Conservation (phyloP, 2,113 vertebrate species). For the Acanthisitta chloris region DNA sequence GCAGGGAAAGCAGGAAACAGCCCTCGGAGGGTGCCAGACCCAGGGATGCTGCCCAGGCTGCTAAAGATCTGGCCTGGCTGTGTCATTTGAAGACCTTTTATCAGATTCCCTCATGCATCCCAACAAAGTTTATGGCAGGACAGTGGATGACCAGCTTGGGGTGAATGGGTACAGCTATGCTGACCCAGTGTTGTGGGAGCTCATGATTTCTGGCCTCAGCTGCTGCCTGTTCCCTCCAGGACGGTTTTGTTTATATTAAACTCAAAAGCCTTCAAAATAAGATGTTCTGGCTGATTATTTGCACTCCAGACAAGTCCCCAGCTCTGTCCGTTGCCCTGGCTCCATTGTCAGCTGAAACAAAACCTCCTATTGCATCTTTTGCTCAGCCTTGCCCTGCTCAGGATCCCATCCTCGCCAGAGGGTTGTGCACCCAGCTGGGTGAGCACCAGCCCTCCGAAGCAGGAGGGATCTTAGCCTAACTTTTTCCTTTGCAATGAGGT, state of each 20-base stretch:
- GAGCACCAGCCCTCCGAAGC: neutral
- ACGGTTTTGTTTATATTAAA: neutral
- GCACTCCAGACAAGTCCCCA: neutral
- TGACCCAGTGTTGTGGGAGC: neutral
- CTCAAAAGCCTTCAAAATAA: neutral
- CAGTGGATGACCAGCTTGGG: neutral
- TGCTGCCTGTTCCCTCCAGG: neutral
- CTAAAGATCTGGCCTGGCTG: neutral
- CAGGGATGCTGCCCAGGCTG: neutral
- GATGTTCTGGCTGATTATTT: fast-evolving
- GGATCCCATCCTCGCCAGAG: fast-evolving
- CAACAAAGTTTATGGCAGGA: neutral
- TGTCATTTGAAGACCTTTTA: neutral
- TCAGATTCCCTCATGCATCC: too few relatives aligned
- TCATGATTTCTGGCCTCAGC: neutral
- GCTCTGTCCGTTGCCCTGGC: neutral
- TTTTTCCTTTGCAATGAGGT: fast-evolving
- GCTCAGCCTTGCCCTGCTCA: neutral
- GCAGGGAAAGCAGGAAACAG: fast-evolving
- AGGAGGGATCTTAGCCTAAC: neutral
- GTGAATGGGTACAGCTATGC: neutral
- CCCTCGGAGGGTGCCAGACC: neutral
- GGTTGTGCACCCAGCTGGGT: neutral
- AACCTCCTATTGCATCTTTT: neutral
- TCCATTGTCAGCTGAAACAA: neutral